A percentile compares a stretch with the other conserved stretches of the same genome.
Conservation (phyloP, 2,888 invertebrate genomes). For the Tupiocoris notatus region DNA sequence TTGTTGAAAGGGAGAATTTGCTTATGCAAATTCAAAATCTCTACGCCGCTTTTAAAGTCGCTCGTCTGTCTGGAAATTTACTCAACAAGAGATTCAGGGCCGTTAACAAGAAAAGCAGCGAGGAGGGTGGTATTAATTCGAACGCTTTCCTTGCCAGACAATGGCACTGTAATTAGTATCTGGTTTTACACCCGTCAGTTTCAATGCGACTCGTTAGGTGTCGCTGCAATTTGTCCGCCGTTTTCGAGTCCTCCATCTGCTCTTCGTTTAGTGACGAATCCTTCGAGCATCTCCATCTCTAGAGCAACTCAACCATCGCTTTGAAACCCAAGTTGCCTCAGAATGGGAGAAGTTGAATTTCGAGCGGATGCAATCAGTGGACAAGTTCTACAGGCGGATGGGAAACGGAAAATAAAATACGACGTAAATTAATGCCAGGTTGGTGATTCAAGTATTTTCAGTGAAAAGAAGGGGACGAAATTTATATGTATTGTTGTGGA, state of each 20-base stretch:
- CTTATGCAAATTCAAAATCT: too few relatives aligned
- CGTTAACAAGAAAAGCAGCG: not conserved
- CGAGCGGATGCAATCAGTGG: not conserved
- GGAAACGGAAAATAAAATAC: too few relatives aligned
- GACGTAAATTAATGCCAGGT: too few relatives aligned
- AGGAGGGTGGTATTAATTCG: constrained; percentile 25
- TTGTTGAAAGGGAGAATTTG: constrained; percentile 3
- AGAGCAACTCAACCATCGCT: not conserved
- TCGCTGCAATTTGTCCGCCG: constrained; percentile 7
- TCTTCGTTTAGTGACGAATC: not conserved
- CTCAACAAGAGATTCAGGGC: not conserved
- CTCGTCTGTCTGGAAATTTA: not conserved
- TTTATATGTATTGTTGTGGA: too few relatives aligned
- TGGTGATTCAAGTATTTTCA: too few relatives aligned
- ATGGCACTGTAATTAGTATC: constrained; percentile 35
- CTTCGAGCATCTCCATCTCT: not conserved
- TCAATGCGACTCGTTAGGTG: constrained; percentile 44
- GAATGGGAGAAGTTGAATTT: not conserved
- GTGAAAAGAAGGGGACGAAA: too few relatives aligned
- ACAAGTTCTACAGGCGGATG: too few relatives aligned
- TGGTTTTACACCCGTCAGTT: not conserved
- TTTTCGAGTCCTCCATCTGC: not conserved
- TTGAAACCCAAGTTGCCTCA: not conserved
- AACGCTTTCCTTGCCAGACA: constrained; percentile 32
- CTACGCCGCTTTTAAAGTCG: too few relatives aligned